Conservation (phyloP, 1,140 invertebrate species). For the Galendromus occidentalis region DNA sequence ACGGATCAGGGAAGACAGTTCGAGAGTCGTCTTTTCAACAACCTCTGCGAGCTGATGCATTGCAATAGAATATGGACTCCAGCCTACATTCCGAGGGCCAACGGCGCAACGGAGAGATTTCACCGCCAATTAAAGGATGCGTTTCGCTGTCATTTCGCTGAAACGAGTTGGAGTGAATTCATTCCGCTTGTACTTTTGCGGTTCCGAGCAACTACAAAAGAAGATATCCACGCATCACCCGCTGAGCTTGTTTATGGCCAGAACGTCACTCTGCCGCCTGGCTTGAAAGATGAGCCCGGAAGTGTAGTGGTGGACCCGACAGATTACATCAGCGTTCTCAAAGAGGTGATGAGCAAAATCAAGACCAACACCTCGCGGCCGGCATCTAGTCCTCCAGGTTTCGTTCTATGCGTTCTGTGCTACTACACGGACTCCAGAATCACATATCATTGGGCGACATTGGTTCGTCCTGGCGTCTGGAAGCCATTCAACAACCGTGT, state of each 20-base stretch:
- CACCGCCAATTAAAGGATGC: too few relatives aligned
- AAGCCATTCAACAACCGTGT: background rate
- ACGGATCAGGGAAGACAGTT: too few relatives aligned
- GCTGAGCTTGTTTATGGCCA: constrained; percentile 21
- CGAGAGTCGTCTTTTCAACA: too few relatives aligned
- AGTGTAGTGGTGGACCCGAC: background rate
- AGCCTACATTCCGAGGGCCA: too few relatives aligned
- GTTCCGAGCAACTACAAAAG: constrained; percentile 20
- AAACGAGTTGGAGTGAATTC: constrained; percentile 23
- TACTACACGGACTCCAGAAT: too few relatives aligned
- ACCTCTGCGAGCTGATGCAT: too few relatives aligned
- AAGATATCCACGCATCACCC: constrained; percentile 18
- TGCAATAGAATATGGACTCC: too few relatives aligned
- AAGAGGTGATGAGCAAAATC: background rate
- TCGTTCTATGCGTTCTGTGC: too few relatives aligned
- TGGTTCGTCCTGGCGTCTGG: background rate
- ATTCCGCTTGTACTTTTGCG: constrained; percentile 27
- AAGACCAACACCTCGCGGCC: background rate
- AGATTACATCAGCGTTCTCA: background rate
- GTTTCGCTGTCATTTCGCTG: constrained; percentile 12
- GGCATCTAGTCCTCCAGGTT: background rate
- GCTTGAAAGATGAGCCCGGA: constrained; percentile 11
- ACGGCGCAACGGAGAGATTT: too few relatives aligned
- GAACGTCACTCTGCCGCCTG: constrained; percentile 17
- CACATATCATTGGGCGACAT: too few relatives aligned